Evolutionary conservation across 1,140 invertebrate genomes (phyloP).

Genomic region (Drosophila persimilis): DNA sequence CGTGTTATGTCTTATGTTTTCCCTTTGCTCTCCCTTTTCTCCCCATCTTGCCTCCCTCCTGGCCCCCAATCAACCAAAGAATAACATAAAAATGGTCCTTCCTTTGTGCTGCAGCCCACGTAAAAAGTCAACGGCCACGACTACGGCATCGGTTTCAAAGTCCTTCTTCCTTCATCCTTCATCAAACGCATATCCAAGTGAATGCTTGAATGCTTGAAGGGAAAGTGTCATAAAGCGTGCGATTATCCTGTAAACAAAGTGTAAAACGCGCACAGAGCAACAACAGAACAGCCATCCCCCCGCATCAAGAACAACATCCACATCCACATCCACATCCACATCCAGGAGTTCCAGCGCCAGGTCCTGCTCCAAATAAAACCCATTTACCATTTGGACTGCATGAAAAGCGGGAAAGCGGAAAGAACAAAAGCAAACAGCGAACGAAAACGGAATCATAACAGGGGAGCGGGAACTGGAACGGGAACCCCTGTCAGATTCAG

Average conservation of each 20-base stretch:
- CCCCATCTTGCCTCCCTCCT: background rate
- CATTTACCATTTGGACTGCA: too few species aligned
- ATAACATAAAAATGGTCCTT: constrained; percentile 36
- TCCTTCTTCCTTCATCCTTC: constrained; percentile 39
- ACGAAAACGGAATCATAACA: too few species aligned
- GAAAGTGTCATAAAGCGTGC: constrained; percentile 79
- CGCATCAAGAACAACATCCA: constrained; percentile 7
- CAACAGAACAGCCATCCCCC: constrained; percentile 3
- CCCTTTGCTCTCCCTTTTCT: constrained; percentile 27
- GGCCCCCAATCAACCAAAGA: constrained; percentile 22
- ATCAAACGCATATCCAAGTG: constrained; percentile 34
- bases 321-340: too few species aligned
- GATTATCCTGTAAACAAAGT: constrained; percentile 81
- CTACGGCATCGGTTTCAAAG: constrained; percentile 46
- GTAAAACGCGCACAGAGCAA: constrained; percentile 58
- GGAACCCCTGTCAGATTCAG: constrained; percentile 29
- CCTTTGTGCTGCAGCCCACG: constrained; percentile 41
- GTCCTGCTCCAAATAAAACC: constrained; percentile 10
- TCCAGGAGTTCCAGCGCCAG: background rate
- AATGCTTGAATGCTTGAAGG: constrained; percentile 43
- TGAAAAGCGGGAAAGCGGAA: constrained; percentile 7
- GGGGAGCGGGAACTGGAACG: constrained; percentile 27
- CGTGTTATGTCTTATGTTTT: constrained; percentile 45
- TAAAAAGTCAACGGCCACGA: constrained; percentile 35
- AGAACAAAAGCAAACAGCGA: constrained; percentile 14